phyloP scores from a whole-genome alignment of 2,113 vertebrate genomes.

The Crotophaga sulcirostris region DNA sequence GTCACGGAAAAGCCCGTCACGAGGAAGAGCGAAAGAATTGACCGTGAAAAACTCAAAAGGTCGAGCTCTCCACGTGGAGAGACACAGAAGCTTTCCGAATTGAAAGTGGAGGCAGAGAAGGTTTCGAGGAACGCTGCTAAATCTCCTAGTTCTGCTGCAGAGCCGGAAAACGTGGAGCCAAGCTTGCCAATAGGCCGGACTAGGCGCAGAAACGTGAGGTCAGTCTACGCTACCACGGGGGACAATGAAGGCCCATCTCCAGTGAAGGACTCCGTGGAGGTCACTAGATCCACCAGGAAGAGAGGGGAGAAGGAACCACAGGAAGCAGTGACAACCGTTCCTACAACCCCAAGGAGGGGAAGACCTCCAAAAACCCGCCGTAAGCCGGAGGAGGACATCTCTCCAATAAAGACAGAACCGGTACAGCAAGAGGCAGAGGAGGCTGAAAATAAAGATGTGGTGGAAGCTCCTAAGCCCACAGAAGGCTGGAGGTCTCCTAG shows the following conservation, averaged over 20 bases:
- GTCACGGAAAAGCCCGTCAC: conserved; percentile 86
- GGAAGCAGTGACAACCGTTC: conserved; percentile 69
- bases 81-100: conserved; percentile 75
- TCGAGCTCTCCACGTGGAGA: conserved; percentile 90
- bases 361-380: conserved; percentile 91
- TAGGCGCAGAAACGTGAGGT: conserved; percentile 91
- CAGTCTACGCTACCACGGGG: conserved; percentile 89
- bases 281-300: conserved; percentile 88
- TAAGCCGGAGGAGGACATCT: conserved; percentile 81
- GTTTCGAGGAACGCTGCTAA: conserved; percentile 85
- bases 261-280: conserved; percentile 82
- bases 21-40: conserved; percentile 94
- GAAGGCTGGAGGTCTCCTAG: conserved; percentile 81
- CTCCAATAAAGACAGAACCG: conserved; percentile 79
- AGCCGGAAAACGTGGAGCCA: conserved; percentile 83
- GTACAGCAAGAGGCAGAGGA: conserved; percentile 80
- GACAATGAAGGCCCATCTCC: conserved; percentile 84
- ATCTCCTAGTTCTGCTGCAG: conserved; percentile 82
- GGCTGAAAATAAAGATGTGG: conserved; percentile 78
- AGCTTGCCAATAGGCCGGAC: conserved; percentile 86
- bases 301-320: conserved; percentile 87
- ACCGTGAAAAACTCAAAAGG: conserved; percentile 91
- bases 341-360: conserved; percentile 83
- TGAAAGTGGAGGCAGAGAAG: conserved; percentile 78
- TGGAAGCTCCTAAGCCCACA: conserved; percentile 66